phyloP scores from a whole-genome alignment of 2,113 vertebrate species.

The Erythrolamprus reginae region DNA sequence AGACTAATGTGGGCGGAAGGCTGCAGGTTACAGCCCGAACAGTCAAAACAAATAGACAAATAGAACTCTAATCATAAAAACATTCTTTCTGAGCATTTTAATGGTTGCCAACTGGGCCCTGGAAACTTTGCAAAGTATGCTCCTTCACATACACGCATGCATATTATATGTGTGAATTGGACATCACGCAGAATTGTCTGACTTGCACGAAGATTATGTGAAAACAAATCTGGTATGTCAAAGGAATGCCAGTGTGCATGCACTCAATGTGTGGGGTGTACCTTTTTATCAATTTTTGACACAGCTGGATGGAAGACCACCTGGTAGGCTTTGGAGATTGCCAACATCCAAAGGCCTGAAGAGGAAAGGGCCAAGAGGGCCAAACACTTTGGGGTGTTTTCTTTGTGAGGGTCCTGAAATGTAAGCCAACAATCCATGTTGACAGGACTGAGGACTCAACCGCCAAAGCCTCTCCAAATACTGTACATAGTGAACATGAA shows the following conservation, averaged over 20 bases:
- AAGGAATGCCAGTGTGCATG: not conserved
- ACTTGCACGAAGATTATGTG: not conserved
- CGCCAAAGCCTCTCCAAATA: not conserved
- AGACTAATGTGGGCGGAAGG: not conserved
- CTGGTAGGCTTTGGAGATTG: not conserved
- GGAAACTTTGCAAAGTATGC: not conserved
- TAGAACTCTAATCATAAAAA: not conserved
- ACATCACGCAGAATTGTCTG: not conserved
- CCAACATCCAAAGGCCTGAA: not conserved
- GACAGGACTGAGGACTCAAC: not conserved
- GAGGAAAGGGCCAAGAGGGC: not conserved
- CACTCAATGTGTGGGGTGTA: not conserved
- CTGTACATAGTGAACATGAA: not conserved
- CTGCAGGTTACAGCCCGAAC: not conserved
- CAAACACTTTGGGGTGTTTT: not conserved
- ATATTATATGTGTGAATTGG: not conserved
- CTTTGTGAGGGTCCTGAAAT: not conserved
- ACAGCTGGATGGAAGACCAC: not conserved
- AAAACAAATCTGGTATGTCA: not conserved
- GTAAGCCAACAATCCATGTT: not conserved
- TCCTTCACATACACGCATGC: not conserved
- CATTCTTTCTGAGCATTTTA: not conserved
- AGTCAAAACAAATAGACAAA: not conserved
- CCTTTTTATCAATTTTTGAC: not conserved
- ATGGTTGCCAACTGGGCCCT: not conserved